These are phyloP conservation scores for Alectura lathami DNA, from an alignment of 2,113 vertebrate genomes.

Conservation along the genomic window DNA sequence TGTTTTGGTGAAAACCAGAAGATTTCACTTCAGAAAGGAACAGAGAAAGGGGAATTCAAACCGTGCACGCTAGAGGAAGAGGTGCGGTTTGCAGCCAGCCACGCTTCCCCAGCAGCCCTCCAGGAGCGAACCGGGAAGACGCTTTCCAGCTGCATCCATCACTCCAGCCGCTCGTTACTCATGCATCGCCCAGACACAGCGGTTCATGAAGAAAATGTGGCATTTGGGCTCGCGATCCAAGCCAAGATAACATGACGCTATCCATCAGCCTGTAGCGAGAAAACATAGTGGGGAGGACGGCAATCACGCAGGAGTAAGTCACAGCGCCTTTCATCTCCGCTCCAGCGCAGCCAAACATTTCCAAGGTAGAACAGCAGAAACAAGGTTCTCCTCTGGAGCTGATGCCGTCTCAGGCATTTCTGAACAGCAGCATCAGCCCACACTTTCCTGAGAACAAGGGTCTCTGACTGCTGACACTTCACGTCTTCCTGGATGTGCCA, in stretches of 20 bases:
- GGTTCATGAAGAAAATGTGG: rapidly evolving
- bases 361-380: background rate
- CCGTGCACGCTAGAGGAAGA: rapidly evolving
- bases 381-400: background rate
- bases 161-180: rapidly evolving
- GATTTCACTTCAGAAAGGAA: background rate
- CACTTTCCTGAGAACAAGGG: background rate
- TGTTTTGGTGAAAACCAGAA: background rate
- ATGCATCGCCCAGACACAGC: rapidly evolving
- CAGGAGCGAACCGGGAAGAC: rapidly evolving
- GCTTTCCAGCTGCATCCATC: rapidly evolving
- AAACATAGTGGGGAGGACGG: background rate
- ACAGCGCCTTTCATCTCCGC: background rate
- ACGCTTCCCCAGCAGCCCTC: rapidly evolving
- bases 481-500: background rate
- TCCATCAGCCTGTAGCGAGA: rapidly evolving
- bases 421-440: background rate
- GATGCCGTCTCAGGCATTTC: background rate
- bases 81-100: background rate
- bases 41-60: background rate
- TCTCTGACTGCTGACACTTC: background rate
- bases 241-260: background rate
- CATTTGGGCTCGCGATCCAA: rapidly evolving
- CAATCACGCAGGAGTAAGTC: background rate
- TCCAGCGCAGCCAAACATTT: background rate